Base-by-base conservation (phyloP, 2,888 invertebrate genomes). In the Drosophila glabriapex region DNA sequence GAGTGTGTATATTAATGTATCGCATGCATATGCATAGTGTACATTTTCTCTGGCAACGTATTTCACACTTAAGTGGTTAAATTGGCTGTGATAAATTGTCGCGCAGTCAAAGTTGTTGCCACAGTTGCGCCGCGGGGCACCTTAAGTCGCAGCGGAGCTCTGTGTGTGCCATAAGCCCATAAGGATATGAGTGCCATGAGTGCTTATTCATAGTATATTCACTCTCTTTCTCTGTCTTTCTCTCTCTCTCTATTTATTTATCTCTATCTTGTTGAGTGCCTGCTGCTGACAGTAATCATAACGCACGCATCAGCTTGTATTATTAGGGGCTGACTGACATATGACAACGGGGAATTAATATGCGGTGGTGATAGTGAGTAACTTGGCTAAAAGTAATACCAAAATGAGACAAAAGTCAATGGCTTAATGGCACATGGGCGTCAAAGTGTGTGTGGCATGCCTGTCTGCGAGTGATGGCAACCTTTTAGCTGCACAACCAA, bases 31-130 rank as follows among this genome's bases (percentile, higher is more conserved):
- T 69, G 81, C 67, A 71, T 69, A 65, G 73, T 67, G 68, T 68
- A 73, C 29, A 60, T 64, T 67, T 62, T 61, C 73, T 67, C 63
- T 56, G 71, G 73, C 78, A 83, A 80, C 87, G 82, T 85, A 87
- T 85, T 85, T 85, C 83, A 80, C 86, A 89, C 86, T 89, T 90
- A 90, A 90, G 85, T 87, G 88, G 88, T 90, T 90, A 90, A 90
- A 90, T 90, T 89, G 89, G 87, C 88, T 87, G 90, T 87, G 90
- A 90, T 90, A 89, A 90, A 90, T 90, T 90, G 90, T 83, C 85
- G 85, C 83, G 70, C 81, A 75, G 83, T 84, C 77, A 84, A 82
- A 86, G 88, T 80, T 79, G 78, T 68, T 86, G 86, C 77, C 80
- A 72, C 76, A 59, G 55, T 58, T 68, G 60, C 67, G 65, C 85